phyloP scores from a whole-genome alignment of 2,888 invertebrate species.

The Trissolcus japonicus region DNA sequence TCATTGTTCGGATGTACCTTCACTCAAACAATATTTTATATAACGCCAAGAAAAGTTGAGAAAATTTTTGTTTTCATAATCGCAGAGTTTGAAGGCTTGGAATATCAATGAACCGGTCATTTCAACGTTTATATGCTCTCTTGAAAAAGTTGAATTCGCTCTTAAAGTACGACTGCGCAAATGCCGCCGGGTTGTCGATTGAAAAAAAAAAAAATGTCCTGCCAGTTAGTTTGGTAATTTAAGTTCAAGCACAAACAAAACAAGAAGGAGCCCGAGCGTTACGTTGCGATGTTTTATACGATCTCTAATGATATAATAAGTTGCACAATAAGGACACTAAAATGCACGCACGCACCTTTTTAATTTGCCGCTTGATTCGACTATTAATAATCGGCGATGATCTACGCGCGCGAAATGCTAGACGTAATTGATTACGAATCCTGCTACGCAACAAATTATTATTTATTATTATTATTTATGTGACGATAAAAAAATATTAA shows the following conservation, averaged over 20 bases:
- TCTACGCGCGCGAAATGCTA: constrained; percentile 4
- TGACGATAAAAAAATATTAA: too few relatives aligned
- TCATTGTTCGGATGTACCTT: too few relatives aligned
- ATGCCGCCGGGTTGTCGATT: constrained; percentile 18
- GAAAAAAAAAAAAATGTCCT: constrained; percentile 18
- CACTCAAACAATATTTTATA: constrained; percentile 19
- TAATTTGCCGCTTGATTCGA: neutral
- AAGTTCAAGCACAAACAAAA: constrained; percentile 14
- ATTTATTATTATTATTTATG: too few relatives aligned
- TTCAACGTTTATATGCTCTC: too few relatives aligned
- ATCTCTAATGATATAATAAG: constrained; percentile 41
- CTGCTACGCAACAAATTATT: too few relatives aligned
- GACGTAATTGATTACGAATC: constrained; percentile 2
- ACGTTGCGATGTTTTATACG: constrained; percentile 39
- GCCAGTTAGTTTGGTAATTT: constrained; percentile 23
- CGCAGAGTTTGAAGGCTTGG: too few relatives aligned
- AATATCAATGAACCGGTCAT: too few relatives aligned
- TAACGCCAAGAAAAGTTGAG: constrained; percentile 11
- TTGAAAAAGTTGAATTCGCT: too few relatives aligned
- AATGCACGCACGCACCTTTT: constrained; percentile 10
- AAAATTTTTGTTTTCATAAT: too few relatives aligned
- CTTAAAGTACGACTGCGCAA: neutral
- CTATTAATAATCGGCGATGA: constrained; percentile 2
- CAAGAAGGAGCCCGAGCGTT: constrained; percentile 39
- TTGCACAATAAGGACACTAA: constrained; percentile 27